These are phyloP conservation scores for Ips typographus DNA, from an alignment of 1,140 invertebrate species.

Conservation along the genomic window DNA sequence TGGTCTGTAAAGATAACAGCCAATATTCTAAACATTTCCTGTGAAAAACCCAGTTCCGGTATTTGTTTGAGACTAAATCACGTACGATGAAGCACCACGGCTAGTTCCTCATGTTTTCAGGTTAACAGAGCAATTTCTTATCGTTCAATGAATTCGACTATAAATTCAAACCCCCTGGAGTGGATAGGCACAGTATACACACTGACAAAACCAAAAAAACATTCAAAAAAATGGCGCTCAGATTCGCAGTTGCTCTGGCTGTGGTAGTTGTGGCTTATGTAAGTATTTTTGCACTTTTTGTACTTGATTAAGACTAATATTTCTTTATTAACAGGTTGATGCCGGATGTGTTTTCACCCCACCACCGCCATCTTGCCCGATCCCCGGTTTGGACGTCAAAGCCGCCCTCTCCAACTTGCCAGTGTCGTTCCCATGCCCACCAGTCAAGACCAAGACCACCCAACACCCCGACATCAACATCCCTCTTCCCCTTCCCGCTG, in stretches of 20 bases:
- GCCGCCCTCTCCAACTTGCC: background rate
- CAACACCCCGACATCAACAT: slow-evolving; percentile 23
- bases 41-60: no score
- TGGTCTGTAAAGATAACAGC: no score
- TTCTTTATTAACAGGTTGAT: slow-evolving; percentile 4
- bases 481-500: slow-evolving; percentile 9
- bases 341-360: slow-evolving; percentile 5
- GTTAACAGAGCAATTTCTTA: no score
- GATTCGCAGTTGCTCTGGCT: slow-evolving; percentile 15
- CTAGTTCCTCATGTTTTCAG: no score
- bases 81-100: no score
- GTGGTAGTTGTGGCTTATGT: slow-evolving; percentile 2
- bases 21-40: no score
- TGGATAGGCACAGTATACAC: background rate
- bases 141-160: no score
- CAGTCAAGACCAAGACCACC: slow-evolving; percentile 6
- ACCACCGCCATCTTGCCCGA: slow-evolving; percentile 1
- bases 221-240: slow-evolving; percentile 24
- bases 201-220: slow-evolving; percentile 21
- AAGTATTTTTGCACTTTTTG: background rate
- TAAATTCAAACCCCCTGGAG: no score
- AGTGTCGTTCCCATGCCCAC: background rate
- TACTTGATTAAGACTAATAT: background rate
- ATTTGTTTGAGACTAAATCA: no score
- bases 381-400: background rate